Evolutionary conservation across 1,140 invertebrate species (phyloP), one percentile per base, ranked within the genome.

Genomic region (Hypothenemus hampei): DNA sequence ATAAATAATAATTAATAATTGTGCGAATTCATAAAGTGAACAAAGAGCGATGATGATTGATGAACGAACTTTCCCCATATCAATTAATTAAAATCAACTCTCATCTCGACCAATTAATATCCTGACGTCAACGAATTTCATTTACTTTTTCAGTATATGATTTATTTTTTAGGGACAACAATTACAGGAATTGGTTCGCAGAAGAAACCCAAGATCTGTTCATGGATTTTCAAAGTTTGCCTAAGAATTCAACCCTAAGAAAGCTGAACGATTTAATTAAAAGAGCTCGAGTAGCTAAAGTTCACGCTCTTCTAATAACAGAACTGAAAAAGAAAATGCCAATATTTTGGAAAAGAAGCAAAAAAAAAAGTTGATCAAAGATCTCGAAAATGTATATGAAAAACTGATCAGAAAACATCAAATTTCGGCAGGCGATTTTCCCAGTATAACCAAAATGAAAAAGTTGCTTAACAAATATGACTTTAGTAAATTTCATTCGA

Each of bases 221-320:
- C 67, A 73, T 73, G 56, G 87, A 90, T 70, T 70, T 89, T 16
- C 82, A 86, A 67, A 78, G 77, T 50, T 70, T 90, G 16, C 87
- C 87, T 8, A 75, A 82, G 62, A 87, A 89, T 74, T 84, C 85
- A n/a, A 82, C 85, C 0, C 69, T 89, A 16, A 64, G 87, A 37
- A 89, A 89, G 70, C 69, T 89, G n/a, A 89, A 89, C 71, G 86
- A 89, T 70, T 72, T 89, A 5, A 88, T 89, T 59, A 89, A 89
- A 66, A 67, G 87, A 63, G 85, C 87, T 13, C 68, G 87, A 59
- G 67, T 88, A 15, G 87, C 86, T 22, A 89, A 88, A 75, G 87
- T 90, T 13, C 87, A 92, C 72, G 87, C 89, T 0, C 90, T 90
- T 65, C 89, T 93, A 58, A 91, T 93, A 46, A 85, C 87, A 66